Base-by-base conservation (phyloP, 2,113 vertebrate genomes). In the Hyperoodon ampullatus region DNA sequence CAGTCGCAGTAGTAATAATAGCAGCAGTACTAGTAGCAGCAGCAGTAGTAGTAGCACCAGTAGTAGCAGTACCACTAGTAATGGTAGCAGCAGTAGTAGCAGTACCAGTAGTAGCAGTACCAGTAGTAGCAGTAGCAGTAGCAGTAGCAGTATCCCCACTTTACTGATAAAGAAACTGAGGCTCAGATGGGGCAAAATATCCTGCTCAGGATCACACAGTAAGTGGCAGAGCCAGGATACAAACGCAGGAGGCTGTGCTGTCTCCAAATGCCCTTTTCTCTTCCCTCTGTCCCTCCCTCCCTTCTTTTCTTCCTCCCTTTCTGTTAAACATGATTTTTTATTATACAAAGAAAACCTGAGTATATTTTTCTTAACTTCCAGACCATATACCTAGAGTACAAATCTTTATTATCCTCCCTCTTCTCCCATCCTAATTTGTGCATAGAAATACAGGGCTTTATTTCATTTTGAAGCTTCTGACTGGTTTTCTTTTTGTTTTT, bases 11-110 rank as follows among this genome's bases (percentile, higher is more conserved):
- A 50, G 13, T 13, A 50, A n/a, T n/a, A n/a, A n/a, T 0, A 50
- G 13, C 12, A 50, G 47, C 0, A 50, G 13, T 4, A 50, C 12
- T 4, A 50, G 12, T 0, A 50, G 47, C 0, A 50, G 47, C 3
- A 50, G 13, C 47, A 50, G 47, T 4, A 50, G 12, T 14, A 50
- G 39, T 3, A 39, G 39, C 39, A 39, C 39, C 39, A 39, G 39
- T 39, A 39, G 39, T 39, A 39, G 39, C 39, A 39, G 39, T 39
- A 39, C 39, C 39, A 39, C 3, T 39, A 39, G 44, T 2, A 44
- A 8, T 2, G 12, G 47, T 12, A 47, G 47, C 11, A 47, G 47
- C 3, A 14, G 10, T 2, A 50, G 12, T 3, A 50, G 47, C 3
- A 50, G 47, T 3, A 50, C 12, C 3, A 50, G 12, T 3, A 50